Evolutionary conservation across 2,113 vertebrate genomes (phyloP), one percentile per base, ranked within the genome.

Genomic region (Prionailurus viverrinus): DNA sequence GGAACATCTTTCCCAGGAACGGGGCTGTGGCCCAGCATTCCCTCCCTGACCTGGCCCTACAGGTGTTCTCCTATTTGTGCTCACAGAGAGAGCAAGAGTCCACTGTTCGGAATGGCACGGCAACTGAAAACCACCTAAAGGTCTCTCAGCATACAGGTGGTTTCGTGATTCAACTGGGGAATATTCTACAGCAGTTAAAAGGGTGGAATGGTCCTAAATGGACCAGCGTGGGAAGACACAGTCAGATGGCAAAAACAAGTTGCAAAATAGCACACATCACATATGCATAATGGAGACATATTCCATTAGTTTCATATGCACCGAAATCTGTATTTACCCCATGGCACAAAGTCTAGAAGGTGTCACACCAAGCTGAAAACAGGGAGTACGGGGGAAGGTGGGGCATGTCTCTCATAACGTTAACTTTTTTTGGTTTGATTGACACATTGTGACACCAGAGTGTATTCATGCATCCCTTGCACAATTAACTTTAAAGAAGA

Each of bases 401-500:
- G 33, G 45, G 48, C 9, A 2, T 68, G 36, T 85, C n/a, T 68
- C 82, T 29, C 45, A 41, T 69, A 81, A 81, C 45, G 84, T 84
- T 65, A 84, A 66, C 33, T 36, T 58, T 83, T 86, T 92, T 84
- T 55, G 73, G 92, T 96, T 96, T 71, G 45, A 84, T 96, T 65
- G 41, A 96, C 79, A 95, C 91, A 82, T 94, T 93, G 81, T 92
- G 97, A 96, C 71, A 48, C 29, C 83, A 96, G 87, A 94, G 73
- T 87, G 12, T 92, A 92, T 91, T 94, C 41, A 41, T 89, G n/a
- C 71, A 36, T 94, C 81, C 81, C 91, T 96, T 85, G 41, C 73
- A 86, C 88, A 95, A 97, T 93, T 94, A 97, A 93, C 51, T 93
- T 94, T 86, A 93, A 96, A 79, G 84, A 19, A 51, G 92, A 73